Evolutionary conservation across 2,888 invertebrate genomes (phyloP).

Genomic region (Tiphia femorata): DNA sequence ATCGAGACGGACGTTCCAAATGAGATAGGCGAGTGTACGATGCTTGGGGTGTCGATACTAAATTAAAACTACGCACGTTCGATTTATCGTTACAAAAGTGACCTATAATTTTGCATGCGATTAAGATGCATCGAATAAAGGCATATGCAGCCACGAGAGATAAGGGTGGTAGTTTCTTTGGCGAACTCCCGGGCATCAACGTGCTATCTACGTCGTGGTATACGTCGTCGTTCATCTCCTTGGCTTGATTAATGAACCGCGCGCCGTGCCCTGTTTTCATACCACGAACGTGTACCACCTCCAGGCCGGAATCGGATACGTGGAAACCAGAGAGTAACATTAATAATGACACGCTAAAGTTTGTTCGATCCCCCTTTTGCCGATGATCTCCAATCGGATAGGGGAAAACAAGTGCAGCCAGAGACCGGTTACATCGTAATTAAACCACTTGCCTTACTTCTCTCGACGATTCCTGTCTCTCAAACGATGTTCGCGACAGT

Average conservation of each 20-base stretch:
- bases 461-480: too few species aligned
- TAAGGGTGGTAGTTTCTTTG: conserved; percentile 2
- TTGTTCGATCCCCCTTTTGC: conserved; percentile 32
- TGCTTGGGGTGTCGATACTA: too few species aligned
- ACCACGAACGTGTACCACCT: too few species aligned
- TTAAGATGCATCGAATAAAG: background rate
- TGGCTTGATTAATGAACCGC: conserved; percentile 41
- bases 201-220: conserved; percentile 39
- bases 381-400: conserved; percentile 35
- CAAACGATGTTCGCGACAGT: too few species aligned
- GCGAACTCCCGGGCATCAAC: conserved; percentile 32
- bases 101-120: background rate
- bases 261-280: conserved; percentile 34
- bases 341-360: conserved; percentile 45
- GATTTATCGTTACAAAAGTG: background rate
- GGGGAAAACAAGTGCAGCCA: conserved; percentile 36
- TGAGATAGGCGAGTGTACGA: too few species aligned
- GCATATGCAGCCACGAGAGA: background rate
- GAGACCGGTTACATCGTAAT: conserved; percentile 41
- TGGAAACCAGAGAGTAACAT: conserved; percentile 41
- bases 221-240: conserved; percentile 33
- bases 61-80: background rate
- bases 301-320: conserved; percentile 42
- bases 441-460: too few species aligned
- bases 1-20: background rate